phyloP scores from a whole-genome alignment of 2,888 invertebrate genomes.

The Lepas anatifera region DNA sequence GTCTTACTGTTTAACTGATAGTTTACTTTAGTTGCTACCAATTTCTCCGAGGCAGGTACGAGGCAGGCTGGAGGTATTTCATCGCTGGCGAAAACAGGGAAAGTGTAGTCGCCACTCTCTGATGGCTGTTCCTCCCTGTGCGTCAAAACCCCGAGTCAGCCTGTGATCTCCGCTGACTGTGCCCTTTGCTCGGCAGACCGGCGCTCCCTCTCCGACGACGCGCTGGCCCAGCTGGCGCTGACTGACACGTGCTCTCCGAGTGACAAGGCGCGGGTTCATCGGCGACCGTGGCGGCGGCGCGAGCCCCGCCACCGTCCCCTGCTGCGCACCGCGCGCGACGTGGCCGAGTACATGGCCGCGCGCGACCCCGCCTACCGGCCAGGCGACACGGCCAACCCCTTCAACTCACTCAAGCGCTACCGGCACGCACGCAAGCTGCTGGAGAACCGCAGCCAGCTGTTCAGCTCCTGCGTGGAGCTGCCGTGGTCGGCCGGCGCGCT shows the following conservation, averaged over 20 bases:
- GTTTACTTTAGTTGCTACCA: no score
- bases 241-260: slow-evolving; percentile 50
- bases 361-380: slow-evolving; percentile 28
- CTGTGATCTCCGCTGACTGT: background rate
- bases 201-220: slow-evolving; percentile 60
- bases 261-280: slow-evolving; percentile 60
- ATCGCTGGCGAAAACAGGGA: no score
- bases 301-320: background rate
- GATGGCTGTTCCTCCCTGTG: no score
- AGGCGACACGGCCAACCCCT: slow-evolving; percentile 47
- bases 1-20: no score
- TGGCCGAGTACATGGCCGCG: slow-evolving; percentile 25
- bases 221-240: slow-evolving; percentile 45
- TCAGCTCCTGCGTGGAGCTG: slow-evolving; percentile 64
- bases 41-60: no score
- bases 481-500: background rate
- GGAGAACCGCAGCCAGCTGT: slow-evolving; percentile 48
- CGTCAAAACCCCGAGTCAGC: no score
- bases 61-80: no score
- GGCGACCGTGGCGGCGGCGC: background rate
- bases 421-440: slow-evolving; percentile 66
- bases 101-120: no score
- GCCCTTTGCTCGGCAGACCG: slow-evolving; percentile 47
- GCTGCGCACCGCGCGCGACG: slow-evolving; percentile 24
- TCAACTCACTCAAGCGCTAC: slow-evolving; percentile 58